Evolutionary conservation across 2,113 vertebrate species (phyloP), one percentile per base, ranked within the genome.

Genomic region (Poeciliopsis prolifica): DNA sequence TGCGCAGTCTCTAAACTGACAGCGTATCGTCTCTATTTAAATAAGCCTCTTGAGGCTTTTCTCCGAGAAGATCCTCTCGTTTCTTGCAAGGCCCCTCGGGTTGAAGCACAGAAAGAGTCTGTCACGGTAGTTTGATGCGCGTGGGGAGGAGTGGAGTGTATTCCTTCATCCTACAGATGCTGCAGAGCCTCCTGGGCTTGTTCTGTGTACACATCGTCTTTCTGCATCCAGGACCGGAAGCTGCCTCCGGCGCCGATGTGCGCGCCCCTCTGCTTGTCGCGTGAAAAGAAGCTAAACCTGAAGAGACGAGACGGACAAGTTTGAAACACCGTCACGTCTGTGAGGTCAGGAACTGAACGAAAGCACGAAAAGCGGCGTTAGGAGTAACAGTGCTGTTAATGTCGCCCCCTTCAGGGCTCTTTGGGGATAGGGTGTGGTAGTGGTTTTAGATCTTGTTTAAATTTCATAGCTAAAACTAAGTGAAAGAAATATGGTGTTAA

Each of bases 261-360:
- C 0, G 76, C 65, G 0, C 71, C 84, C 62, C 96, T 95, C 86
- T 92, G 95, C 89, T 99, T 99, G 75, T 99, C 97, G 0, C 97
- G 95, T 1, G 96, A 99, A 94, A 99, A 98, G 94, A 99, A 98
- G 84, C 96, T 99, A 98, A 99, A 99, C 95, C 98, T 99, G 88
- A 30, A 64, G 72, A 69, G 0, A 15, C 48, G n/a, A 67, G n/a
- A 77, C 42, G 22, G 30, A n/a, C 8, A 58, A 1, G n/a, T 1
- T 61, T 35, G 5, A 13, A 42, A 44, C 3, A 7, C 4, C 30
- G 2, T 40, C 62, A 2, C 29, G 29, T 28, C 26, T 75, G 40
- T 61, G 61, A 22, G 15, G 40, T 4, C 10, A 13, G 58, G 33
- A 51, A 30, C 0, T 17, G 42, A 65, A 54, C 4, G 31, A 63